Conservation (phyloP, 2,113 vertebrate species). For the Climacteris rufus region DNA sequence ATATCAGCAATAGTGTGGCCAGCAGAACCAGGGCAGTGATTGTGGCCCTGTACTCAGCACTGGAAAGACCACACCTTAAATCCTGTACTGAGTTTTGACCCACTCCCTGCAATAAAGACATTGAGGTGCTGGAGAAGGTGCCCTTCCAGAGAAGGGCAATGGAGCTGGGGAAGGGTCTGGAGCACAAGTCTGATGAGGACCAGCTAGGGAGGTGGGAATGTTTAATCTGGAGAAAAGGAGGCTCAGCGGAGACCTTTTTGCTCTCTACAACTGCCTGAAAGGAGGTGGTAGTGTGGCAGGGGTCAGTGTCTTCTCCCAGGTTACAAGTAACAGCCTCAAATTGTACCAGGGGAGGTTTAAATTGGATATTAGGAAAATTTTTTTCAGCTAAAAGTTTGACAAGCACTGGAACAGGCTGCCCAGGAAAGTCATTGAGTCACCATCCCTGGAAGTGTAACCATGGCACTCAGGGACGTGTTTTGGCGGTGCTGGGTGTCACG, state of each 20-base stretch:
- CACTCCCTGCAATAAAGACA: fast-evolving
- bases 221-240: background rate
- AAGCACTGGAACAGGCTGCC: background rate
- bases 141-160: background rate
- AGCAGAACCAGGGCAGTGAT: too few relatives aligned
- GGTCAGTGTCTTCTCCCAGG: background rate
- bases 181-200: background rate
- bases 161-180: background rate
- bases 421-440: background rate
- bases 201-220: background rate
- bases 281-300: background rate
- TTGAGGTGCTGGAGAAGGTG: fast-evolving
- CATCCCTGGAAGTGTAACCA: background rate
- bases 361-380: background rate
- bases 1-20: background rate
- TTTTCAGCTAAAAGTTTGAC: background rate
- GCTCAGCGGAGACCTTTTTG: background rate
- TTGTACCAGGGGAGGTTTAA: background rate
- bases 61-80: background rate
- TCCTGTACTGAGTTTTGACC: background rate
- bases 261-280: background rate
- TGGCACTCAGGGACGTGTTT: background rate
- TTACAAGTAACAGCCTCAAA: background rate
- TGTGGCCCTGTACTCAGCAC: fast-evolving
- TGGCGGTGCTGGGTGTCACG: fast-evolving